Conservation (phyloP, 1,140 invertebrate genomes). For the Nixonia krombeini region DNA sequence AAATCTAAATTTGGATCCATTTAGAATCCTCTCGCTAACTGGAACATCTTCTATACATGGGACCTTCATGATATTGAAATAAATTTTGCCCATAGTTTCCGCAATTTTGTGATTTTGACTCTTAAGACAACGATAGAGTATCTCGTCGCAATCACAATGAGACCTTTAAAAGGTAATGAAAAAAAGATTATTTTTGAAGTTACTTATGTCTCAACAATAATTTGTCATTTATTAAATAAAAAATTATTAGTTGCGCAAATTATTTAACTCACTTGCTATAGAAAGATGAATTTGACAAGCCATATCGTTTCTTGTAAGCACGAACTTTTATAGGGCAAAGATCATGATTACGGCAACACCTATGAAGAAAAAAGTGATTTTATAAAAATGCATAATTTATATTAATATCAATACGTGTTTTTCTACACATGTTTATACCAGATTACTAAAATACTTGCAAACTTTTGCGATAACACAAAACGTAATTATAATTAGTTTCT, state of each 20-base stretch:
- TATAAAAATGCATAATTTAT: too few relatives aligned
- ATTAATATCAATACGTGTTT: too few relatives aligned
- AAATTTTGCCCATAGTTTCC: constrained; percentile 85
- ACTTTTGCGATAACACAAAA: too few relatives aligned
- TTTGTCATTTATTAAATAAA: too few relatives aligned
- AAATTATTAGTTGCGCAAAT: too few relatives aligned
- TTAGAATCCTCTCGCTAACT: constrained; percentile 6
- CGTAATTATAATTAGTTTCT: too few relatives aligned
- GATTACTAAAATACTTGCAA: too few relatives aligned
- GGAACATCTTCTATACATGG: constrained; percentile 80
- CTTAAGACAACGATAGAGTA: constrained; percentile 87
- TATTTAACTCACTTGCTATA: constrained; percentile 89
- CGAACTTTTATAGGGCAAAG: constrained; percentile 83
- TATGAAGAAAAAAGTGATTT: too few relatives aligned
- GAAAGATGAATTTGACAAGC: constrained; percentile 85
- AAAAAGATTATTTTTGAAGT: not conserved
- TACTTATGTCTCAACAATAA: not conserved
- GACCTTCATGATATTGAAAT: constrained; percentile 87
- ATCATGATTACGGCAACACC: constrained; percentile 88
- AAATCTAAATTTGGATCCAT: constrained; percentile 12
- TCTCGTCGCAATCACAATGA: constrained; percentile 89
- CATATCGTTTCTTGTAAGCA: constrained; percentile 81
- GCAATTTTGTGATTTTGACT: constrained; percentile 78
- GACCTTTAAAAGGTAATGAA: constrained; percentile 70
- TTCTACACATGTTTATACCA: too few relatives aligned